A percentile compares a stretch with the other conserved stretches of the same genome.
Evolutionary conservation across 2,113 vertebrate species (phyloP).

Genomic region (Hemiscyllium ocellatum): DNA sequence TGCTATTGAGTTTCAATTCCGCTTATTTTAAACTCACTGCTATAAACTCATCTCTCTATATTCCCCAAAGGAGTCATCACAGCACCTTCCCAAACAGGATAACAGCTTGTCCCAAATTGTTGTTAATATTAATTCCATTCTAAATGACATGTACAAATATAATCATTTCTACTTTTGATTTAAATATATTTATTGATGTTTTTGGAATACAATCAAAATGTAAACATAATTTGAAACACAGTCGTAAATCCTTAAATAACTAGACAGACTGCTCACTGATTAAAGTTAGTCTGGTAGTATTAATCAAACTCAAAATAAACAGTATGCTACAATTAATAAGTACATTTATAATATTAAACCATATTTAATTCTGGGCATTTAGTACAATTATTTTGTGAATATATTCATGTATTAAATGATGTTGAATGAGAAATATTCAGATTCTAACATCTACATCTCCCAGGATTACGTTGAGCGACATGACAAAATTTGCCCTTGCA

Average conservation of each 20-base stretch:
- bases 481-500: background rate
- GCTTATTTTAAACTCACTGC: background rate
- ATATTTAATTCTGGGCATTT: background rate
- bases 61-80: background rate
- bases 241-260: background rate
- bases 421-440: background rate
- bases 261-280: background rate
- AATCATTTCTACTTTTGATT: background rate
- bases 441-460: background rate
- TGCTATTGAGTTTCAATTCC: background rate
- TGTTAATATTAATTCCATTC: background rate
- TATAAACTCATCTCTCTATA: background rate
- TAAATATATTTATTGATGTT: background rate
- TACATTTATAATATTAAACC: background rate
- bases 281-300: background rate
- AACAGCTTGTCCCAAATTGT: background rate
- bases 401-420: background rate
- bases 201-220: background rate
- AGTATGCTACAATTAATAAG: background rate
- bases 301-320: background rate
- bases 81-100: background rate
- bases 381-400: conserved; percentile 5
- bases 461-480: background rate
- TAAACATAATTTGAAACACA: background rate
- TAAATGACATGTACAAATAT: background rate